phyloP scores from a whole-genome alignment of 2,888 invertebrate species.

The Odontocerum albicorne region DNA sequence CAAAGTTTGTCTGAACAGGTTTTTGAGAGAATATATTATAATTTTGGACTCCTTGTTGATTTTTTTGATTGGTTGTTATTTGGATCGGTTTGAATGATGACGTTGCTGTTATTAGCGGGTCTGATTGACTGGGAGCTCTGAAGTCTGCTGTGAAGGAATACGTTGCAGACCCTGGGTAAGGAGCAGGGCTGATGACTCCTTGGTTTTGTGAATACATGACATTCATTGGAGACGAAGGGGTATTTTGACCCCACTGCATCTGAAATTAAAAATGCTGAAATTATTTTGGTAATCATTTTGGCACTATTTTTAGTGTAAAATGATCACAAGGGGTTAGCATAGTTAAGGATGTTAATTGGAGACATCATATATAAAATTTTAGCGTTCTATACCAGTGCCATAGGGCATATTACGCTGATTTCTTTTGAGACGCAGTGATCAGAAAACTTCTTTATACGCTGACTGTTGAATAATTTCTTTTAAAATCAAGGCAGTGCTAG shows the following conservation, averaged over 20 bases:
- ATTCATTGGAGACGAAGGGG: conserved; percentile 61
- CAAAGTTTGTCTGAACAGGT: conserved; percentile 46
- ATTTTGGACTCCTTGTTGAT: conserved; percentile 39
- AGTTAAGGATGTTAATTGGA: no score
- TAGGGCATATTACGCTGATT: no score
- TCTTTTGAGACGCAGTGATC: no score
- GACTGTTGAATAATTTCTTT: no score
- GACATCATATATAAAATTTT: no score
- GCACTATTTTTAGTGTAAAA: no score
- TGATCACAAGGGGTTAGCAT: no score
- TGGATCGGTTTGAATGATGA: conserved; percentile 61
- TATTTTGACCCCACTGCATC: conserved; percentile 77
- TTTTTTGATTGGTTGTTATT: conserved; percentile 51
- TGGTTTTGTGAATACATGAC: conserved; percentile 65
- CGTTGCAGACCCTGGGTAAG: conserved; percentile 69
- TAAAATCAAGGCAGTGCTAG: no score
- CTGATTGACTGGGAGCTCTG: conserved; percentile 63
- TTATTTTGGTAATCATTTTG: no score
- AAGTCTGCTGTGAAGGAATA: conserved; percentile 86
- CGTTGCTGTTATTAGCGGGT: conserved; percentile 56
- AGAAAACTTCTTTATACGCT: no score
- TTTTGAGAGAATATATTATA: conserved; percentile 42
- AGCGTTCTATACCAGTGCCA: no score
- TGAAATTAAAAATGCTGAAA: conserved; percentile 43
- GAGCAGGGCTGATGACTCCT: conserved; percentile 65